Percentiles rank a stretch among this genome's conserved stretches.
phyloP scores from a whole-genome alignment of 2,888 invertebrate species.

The Electrophaes corylata region DNA sequence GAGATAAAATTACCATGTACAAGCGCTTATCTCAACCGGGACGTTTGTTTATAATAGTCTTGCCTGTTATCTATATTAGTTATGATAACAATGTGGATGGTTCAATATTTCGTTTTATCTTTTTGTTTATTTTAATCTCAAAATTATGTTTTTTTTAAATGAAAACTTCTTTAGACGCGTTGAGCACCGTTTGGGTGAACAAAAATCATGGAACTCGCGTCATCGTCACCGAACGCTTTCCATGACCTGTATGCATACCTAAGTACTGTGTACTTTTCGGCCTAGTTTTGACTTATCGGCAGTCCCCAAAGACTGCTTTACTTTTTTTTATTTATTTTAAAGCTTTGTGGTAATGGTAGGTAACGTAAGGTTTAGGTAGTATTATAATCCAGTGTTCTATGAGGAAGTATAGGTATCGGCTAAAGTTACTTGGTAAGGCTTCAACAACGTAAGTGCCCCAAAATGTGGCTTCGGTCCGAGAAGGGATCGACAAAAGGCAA shows the following conservation, averaged over 20 bases:
- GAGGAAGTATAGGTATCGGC: conserved; percentile 55
- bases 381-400: conserved; percentile 7
- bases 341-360: neutral
- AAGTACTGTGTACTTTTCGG: too few relatives aligned
- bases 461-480: conserved; percentile 72
- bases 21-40: conserved; percentile 46
- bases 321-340: too few relatives aligned
- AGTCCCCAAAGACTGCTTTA: too few relatives aligned
- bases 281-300: too few relatives aligned
- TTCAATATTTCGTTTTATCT: neutral
- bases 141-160: too few relatives aligned
- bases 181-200: too few relatives aligned
- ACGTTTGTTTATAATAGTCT: conserved; percentile 15
- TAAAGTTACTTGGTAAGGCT: conserved; percentile 65
- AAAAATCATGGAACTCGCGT: too few relatives aligned
- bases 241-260: too few relatives aligned
- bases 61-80: conserved; percentile 5
- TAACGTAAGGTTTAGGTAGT: neutral
- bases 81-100: neutral
- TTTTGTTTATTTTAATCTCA: neutral
- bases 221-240: too few relatives aligned
- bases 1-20: conserved; percentile 69
- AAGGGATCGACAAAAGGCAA: conserved; percentile 51
- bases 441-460: conserved; percentile 66
- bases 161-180: too few relatives aligned